A percentile compares a stretch with the other conserved stretches of the same genome.
These are phyloP conservation scores for Lichenostomus cassidix DNA, from an alignment of 2,113 vertebrate species.

Conservation along the genomic window DNA sequence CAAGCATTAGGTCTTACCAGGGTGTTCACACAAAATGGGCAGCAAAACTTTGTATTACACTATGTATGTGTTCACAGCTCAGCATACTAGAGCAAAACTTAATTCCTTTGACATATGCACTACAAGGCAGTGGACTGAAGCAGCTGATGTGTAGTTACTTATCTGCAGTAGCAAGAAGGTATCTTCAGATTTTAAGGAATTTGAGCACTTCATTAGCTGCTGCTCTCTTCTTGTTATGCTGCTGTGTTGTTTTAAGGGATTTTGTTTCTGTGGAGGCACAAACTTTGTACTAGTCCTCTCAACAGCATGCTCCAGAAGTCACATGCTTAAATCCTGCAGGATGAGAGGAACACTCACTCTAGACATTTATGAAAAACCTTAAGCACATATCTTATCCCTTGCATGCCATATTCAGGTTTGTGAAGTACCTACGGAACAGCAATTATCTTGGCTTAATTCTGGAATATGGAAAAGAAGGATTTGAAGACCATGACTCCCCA, in stretches of 20 bases:
- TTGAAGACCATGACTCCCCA: not conserved
- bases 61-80: not conserved
- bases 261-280: not conserved
- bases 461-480: not conserved
- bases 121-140: not conserved
- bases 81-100: not conserved
- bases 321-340: rapidly evolving
- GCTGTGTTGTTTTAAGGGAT: not conserved
- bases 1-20: not conserved
- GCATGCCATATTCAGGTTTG: not conserved
- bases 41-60: not conserved
- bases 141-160: not conserved
- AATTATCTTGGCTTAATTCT: not conserved
- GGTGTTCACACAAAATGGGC: not conserved
- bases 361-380: not conserved
- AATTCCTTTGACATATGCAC: not conserved
- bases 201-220: not conserved
- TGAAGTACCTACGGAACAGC: not conserved
- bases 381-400: not conserved
- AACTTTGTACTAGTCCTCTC: not conserved
- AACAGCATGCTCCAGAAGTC: not conserved
- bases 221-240: not conserved
- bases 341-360: not conserved
- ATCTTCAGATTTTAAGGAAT: not conserved
- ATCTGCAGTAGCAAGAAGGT: not conserved